These are phyloP conservation scores for Nansenia antarctica DNA, from an alignment of 2,113 vertebrate genomes.

Conservation along the genomic window DNA sequence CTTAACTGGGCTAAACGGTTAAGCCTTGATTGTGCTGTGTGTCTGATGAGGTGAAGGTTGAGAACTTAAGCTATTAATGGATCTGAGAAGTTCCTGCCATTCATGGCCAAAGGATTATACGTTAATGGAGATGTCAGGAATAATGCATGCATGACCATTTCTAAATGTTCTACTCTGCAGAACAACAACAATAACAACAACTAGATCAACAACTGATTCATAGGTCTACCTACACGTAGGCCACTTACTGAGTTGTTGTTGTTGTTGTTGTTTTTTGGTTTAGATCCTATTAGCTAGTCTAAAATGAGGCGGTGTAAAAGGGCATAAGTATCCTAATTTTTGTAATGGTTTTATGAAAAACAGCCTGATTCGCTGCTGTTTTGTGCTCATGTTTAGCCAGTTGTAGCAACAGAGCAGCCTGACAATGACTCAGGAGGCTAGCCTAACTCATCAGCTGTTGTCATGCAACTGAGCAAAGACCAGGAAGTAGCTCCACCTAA, in stretches of 20 bases:
- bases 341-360: no score
- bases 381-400: no score
- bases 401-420: background rate
- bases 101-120: background rate
- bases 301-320: no score
- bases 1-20: slow-evolving; percentile 6
- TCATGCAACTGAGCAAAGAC: background rate
- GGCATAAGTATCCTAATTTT: no score
- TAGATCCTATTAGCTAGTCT: no score
- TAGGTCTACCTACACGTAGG: no score
- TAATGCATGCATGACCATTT: background rate
- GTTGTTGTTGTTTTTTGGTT: no score
- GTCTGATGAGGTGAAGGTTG: slow-evolving; percentile 7
- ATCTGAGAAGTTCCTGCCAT: background rate
- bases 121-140: background rate
- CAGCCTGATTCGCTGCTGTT: no score
- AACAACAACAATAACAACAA: no score
- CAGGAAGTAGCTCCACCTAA: background rate
- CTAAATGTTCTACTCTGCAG: no score
- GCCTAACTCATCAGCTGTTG: background rate
- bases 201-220: no score
- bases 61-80: slow-evolving; percentile 12
- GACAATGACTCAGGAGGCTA: background rate
- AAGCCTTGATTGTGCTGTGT: background rate
- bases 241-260: no score